Percentiles rank a stretch among this genome's conserved stretches.
Conservation (phyloP, 1,140 invertebrate species). For the Rhagoletis zephyria region DNA sequence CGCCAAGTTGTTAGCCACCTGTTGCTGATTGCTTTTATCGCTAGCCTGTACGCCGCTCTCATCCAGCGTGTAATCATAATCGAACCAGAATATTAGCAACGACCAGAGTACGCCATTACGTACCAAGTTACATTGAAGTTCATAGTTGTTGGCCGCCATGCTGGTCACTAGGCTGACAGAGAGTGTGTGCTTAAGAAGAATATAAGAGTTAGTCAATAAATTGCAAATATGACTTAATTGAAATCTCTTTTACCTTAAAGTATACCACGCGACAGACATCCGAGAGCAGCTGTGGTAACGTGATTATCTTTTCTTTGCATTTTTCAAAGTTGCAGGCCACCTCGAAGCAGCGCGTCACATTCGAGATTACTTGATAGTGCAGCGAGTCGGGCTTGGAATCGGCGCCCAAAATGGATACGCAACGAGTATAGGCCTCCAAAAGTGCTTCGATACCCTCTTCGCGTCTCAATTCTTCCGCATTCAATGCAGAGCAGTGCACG, state of each 20-base stretch:
- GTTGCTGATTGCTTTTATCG: slow-evolving; percentile 89
- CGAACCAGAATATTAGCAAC: slow-evolving; percentile 90
- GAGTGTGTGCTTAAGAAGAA: slow-evolving; percentile 62
- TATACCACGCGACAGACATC: slow-evolving; percentile 92
- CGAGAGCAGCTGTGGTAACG: slow-evolving; percentile 87
- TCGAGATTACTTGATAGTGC: slow-evolving; percentile 92
- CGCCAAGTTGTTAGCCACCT: slow-evolving; percentile 92
- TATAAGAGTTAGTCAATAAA: background rate
- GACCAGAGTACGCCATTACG: slow-evolving; percentile 95
- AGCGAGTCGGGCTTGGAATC: slow-evolving; percentile 86
- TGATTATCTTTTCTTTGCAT: slow-evolving; percentile 90
- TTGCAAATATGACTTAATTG: background rate
- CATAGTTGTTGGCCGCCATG: slow-evolving; percentile 75
- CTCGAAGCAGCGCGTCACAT: slow-evolving; percentile 92
- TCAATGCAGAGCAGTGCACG: slow-evolving; percentile 95
- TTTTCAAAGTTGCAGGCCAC: slow-evolving; percentile 94
- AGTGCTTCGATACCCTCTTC: slow-evolving; percentile 93
- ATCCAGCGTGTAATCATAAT: slow-evolving; percentile 97
- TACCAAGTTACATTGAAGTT: slow-evolving; percentile 91
- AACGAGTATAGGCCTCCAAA: slow-evolving; percentile 90
- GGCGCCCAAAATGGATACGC: slow-evolving; percentile 88
- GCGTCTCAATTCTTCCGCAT: slow-evolving; percentile 95
- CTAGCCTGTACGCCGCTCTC: slow-evolving; percentile 93
- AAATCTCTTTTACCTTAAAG: slow-evolving; percentile 81
- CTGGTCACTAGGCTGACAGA: slow-evolving; percentile 72